phyloP scores from a whole-genome alignment of 2,113 vertebrate species.

The Hemicordylus capensis region DNA sequence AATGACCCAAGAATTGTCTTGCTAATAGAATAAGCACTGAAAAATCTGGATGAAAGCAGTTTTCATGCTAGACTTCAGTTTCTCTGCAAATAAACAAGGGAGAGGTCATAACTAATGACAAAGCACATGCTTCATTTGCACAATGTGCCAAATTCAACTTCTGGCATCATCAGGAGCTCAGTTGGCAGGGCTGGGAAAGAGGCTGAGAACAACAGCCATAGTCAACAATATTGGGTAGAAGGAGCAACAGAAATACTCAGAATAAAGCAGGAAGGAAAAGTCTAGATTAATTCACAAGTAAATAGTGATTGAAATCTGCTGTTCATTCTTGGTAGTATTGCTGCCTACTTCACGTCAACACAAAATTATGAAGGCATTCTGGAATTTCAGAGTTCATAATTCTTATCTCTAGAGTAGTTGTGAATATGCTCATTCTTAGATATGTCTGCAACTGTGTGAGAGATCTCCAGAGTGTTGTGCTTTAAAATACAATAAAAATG shows the following conservation, averaged over 20 bases:
- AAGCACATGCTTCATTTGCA: too few species aligned
- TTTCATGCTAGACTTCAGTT: not conserved
- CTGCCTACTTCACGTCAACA: too few species aligned
- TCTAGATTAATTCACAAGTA: too few species aligned
- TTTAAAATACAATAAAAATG: not conserved
- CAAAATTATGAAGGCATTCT: not conserved
- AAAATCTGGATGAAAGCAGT: not conserved
- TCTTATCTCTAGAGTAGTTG: not conserved
- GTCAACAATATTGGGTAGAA: too few species aligned
- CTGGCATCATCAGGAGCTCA: not conserved
- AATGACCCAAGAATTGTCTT: not conserved
- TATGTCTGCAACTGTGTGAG: not conserved
- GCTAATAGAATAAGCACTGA: not conserved
- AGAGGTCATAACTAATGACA: not conserved
- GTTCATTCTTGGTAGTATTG: too few species aligned
- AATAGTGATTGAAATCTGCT: too few species aligned
- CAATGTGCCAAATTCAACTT: not conserved
- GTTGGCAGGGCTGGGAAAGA: not conserved
- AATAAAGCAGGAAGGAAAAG: too few species aligned
- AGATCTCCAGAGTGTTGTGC: not conserved
- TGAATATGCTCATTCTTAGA: not conserved
- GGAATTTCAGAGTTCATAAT: not conserved
- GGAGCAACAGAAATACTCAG: too few species aligned
- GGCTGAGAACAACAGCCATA: not conserved
- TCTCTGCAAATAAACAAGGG: not conserved